Evolutionary conservation across 2,113 vertebrate species (phyloP), one percentile per base, ranked within the genome.

Genomic region (Forbesichthys agassizii): DNA sequence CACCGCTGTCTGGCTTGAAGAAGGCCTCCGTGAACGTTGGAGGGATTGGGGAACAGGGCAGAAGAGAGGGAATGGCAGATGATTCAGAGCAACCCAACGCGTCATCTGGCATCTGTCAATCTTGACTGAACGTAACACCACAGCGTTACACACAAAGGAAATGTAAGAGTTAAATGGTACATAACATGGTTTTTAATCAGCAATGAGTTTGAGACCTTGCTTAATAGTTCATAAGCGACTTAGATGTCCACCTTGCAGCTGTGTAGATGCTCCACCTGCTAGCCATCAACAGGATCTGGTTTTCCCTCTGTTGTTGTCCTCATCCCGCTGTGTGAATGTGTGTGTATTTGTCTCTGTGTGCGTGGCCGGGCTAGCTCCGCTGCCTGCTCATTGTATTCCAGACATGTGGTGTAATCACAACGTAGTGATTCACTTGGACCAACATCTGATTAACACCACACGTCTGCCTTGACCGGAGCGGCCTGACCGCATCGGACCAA

Each of bases 311-410:
- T 27, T 27, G 27, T 27, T 27, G 27, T 27, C 27, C 27, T 27
- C 27, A 2, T 27, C 27, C 27, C 27, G 2, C 27, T 2, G 2
- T 27, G 27, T 27, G 27, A 27, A 3, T 27, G 1, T 27, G 27
- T 27, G 27, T 27, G 27, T 27, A 3, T 27, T 27, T 27, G 27
- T 27, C 27, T 27, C 27, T 27, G 27, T 27, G 27, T 27, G 27
- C 27, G 27, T 27, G 27, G 27, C 27, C 27, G 2, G 27, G 27
- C 27, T 27, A 27, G 27, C 89, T 84, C 11, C 53, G 14, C 1
- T 7, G 56, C 9, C 84, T 88, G 88, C 88, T 89, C 85, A 87
- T 80, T 79, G 81, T 88, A 78, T 88, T 86, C 88, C 86, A 89
- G 89, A 90, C 87, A 27, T 27, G 88, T 82, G 84, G 88, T 88